Percentiles rank a stretch among this genome's conserved stretches.
These are phyloP conservation scores for Odontocerum albicorne DNA, from an alignment of 2,888 invertebrate genomes.

Conservation along the genomic window DNA sequence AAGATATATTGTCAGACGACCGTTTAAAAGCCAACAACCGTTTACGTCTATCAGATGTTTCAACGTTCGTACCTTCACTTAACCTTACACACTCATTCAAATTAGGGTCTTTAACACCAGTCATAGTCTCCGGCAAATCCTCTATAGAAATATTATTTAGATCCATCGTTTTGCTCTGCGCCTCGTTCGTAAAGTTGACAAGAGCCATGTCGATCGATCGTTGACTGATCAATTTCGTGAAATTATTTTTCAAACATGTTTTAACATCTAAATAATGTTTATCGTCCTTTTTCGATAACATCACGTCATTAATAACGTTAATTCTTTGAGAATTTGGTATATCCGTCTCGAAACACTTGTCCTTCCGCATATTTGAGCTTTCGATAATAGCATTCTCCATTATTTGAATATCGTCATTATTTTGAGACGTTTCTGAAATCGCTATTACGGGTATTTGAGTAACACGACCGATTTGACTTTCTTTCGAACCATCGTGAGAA, in stretches of 20 bases:
- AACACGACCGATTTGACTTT: slow-evolving; percentile 36
- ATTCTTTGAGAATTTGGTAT: no score
- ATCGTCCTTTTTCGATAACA: slow-evolving; percentile 1
- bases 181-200: slow-evolving; percentile 47
- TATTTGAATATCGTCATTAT: slow-evolving; percentile 24
- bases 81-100: no score
- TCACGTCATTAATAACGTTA: no score
- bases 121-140: slow-evolving; percentile 28
- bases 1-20: not conserved
- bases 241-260: slow-evolving; percentile 24
- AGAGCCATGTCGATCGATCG: slow-evolving; percentile 53
- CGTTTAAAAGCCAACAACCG: slow-evolving; percentile 12
- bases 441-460: slow-evolving; percentile 38
- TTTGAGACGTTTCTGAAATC: slow-evolving; percentile 28
- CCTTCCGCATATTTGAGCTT: no score
- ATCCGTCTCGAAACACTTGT: no score
- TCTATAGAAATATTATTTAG: slow-evolving; percentile 35
- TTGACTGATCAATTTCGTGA: slow-evolving; percentile 47
- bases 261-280: slow-evolving; percentile 22
- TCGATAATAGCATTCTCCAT: no score
- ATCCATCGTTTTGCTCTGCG: slow-evolving; percentile 35
- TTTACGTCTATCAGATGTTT: slow-evolving; percentile 10
- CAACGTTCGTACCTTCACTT: slow-evolving; percentile 1
- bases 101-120: not conserved
- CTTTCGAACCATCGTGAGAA: not conserved